Evolutionary conservation across 2,113 vertebrate genomes (phyloP).

Genomic region (Nycticryphes semicollaris): DNA sequence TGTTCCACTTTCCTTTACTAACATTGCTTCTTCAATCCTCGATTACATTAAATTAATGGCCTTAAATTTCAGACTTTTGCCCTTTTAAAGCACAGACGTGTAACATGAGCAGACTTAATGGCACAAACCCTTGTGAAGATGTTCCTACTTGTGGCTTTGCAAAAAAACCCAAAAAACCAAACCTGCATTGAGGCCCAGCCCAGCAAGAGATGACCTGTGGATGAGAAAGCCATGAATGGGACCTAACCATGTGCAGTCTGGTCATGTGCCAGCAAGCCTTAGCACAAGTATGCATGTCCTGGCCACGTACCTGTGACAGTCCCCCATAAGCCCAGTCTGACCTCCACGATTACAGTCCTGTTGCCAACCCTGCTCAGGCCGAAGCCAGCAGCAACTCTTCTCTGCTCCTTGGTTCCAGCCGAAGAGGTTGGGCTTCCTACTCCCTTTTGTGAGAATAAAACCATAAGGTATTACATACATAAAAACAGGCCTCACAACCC

Average conservation of each 20-base stretch:
- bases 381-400: neutral
- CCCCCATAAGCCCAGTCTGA: neutral
- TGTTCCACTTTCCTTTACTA: neutral
- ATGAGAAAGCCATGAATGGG: rapidly evolving
- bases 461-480: neutral
- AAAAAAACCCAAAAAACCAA: neutral
- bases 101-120: neutral
- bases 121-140: neutral
- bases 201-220: neutral
- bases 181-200: rapidly evolving
- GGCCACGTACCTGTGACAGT: neutral
- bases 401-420: neutral
- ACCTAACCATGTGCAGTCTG: rapidly evolving
- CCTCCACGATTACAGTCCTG: neutral
- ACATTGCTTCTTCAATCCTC: neutral
- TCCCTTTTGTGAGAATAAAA: neutral
- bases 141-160: rapidly evolving
- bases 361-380: rapidly evolving
- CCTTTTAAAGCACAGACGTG: neutral
- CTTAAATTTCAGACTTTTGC: neutral
- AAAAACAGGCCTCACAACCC: neutral
- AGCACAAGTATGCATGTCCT: rapidly evolving
- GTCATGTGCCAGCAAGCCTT: neutral
- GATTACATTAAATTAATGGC: neutral
- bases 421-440: neutral